Evolutionary conservation across 2,797 vertebrate species (phyloP), one percentile per base, ranked within the genome.

Genomic region (Oophaga sylvatica): DNA sequence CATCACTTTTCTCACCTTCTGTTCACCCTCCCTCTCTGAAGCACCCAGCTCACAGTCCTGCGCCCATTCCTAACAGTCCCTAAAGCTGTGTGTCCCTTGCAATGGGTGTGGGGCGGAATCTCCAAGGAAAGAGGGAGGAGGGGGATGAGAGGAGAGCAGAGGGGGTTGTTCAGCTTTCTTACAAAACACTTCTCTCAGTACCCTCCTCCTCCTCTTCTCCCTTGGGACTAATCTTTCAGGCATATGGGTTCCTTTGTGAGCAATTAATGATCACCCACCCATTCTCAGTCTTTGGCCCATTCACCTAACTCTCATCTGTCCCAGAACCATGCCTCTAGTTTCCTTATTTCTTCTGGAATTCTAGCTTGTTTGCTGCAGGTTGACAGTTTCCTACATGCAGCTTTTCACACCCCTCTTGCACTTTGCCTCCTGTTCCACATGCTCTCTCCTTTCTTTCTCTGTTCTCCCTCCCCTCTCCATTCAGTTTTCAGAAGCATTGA

Each of bases 381-480:
- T 22, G 16, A 41, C 68, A 12, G 57, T 19, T 41, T 31, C 65
- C 17, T 41, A 62, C n/a, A 62, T 19, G 17, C 68, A 59, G 53
- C 29, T 16, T 77, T 84, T 63, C 59, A 84, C 83, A 76, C 83
- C 35, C 60, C 78, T 60, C 20, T 71, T 87, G 85, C 81, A 81
- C 68, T 87, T 87, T 87, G 86, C 60, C 71, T 82, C 86, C 59
- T 84, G 83, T 76, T 53, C 71, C 71, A 59, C n/a, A 84, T 65
- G 59, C 41, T 26, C 62, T 67, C 80, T 48, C 62, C 41, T 67
- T 48, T 57, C 60, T 35, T 77, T 77, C 8, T 81, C 59, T 48
- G 60, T 79, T 71, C 57, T 48, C 78, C 86, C 80, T 67, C 86
- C 79, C 79, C 70, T 76, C 59, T 77, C 68, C 80, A 82, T 87